Evolutionary conservation across 2,888 invertebrate species (phyloP).

Genomic region (Sinopyrophorus schimmeli): DNA sequence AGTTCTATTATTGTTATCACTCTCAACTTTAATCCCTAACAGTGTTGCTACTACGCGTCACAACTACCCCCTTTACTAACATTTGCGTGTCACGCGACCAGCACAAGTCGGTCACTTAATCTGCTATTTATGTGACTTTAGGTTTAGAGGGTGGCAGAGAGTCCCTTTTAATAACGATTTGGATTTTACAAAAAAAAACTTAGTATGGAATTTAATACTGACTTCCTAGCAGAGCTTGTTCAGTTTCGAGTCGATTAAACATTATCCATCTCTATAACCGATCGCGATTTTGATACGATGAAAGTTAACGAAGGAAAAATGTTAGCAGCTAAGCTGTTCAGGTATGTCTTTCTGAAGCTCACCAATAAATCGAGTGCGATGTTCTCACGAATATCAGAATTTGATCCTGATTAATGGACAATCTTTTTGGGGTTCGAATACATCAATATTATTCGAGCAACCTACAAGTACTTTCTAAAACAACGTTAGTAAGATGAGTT

Average conservation of each 20-base stretch:
- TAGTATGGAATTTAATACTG: conserved; percentile 37
- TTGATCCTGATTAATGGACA: conserved; percentile 40
- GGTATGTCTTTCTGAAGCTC: not conserved
- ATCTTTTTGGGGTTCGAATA: conserved; percentile 25
- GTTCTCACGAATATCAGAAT: conserved; percentile 40
- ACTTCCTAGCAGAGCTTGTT: conserved; percentile 13
- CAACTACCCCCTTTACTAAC: conserved; percentile 25
- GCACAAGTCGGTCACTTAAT: conserved; percentile 57
- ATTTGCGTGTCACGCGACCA: conserved; percentile 49
- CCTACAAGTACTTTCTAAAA: conserved; percentile 25
- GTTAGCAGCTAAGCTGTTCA: not conserved
- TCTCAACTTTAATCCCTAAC: conserved; percentile 47
- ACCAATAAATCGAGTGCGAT: conserved; percentile 17
- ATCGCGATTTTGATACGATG: not conserved
- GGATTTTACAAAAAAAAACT: conserved; percentile 42
- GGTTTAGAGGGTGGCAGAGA: conserved; percentile 47
- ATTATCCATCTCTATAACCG: not conserved
- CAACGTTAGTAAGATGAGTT: no score
- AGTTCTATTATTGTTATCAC: conserved; percentile 34
- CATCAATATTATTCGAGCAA: conserved; percentile 30
- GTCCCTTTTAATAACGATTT: conserved; percentile 41
- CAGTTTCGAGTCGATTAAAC: conserved; percentile 7
- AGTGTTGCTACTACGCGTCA: conserved; percentile 42
- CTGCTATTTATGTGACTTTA: conserved; percentile 57
- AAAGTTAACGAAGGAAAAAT: not conserved